Base-by-base conservation (phyloP, 2,113 vertebrate species). In the Mesoclemmys tuberculata region DNA sequence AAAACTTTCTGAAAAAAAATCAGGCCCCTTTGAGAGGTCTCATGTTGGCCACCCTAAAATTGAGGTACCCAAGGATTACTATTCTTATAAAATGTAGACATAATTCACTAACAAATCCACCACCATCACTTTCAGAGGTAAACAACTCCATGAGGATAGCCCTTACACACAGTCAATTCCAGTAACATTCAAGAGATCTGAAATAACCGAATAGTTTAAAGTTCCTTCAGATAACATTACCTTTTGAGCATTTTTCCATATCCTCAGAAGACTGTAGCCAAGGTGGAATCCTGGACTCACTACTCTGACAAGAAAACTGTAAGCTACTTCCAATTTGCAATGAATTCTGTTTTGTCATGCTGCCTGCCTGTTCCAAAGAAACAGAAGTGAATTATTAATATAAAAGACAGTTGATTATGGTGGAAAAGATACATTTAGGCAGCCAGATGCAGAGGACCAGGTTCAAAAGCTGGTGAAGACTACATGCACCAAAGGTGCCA, bases 171-270 rank as follows among this genome's bases (percentile, higher is more conserved):
- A 71, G 16, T n/a, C 0, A 0, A 18, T 64, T 22, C 49, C 26
- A 89, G 87, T 44, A 86, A 90, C 79, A 82, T 31, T 1, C 7
- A 90, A 31, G 10, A 8, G 24, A 96, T 82, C 74, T 38, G 71
- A 91, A 85, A 31, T 51, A 89, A 87, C 55, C 68, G 41, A 58
- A 61, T 31, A 18, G 16, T 94, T 61, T 79, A 74, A 48, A 19
- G 52, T 56, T 90, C 74, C 22, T 87, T 92, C 16, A 56, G 52
- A 51, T 75, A 44, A 74, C 48, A 80, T 74, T 97, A 99, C 99
- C 99, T 99, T 99, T 99, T 64, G 99, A 99, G 97, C 99, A 99
- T 94, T 98, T 99, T 94, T 99, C 99, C 99, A 99, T 99, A 96
- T 99, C 99, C 16, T 99, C 99, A 55, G 99, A 99, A 88, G 98